These are phyloP conservation scores for Labeo rohita DNA, from an alignment of 2,113 vertebrate genomes.

Conservation along the genomic window DNA sequence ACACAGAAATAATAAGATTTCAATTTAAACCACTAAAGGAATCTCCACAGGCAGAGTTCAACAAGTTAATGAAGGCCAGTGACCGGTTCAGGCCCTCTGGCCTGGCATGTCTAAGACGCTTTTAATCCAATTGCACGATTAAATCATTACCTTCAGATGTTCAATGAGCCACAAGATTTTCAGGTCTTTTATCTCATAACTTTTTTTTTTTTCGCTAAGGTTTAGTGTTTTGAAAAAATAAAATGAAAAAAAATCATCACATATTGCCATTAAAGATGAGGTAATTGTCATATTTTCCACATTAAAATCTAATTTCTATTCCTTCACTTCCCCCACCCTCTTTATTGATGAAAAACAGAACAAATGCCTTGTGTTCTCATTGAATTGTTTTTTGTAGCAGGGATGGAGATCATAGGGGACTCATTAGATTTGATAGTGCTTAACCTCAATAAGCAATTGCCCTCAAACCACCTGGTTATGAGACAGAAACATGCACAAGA, in stretches of 20 bases:
- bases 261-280: background rate
- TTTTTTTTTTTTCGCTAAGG: background rate
- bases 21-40: constrained; percentile 4
- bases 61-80: constrained; percentile 11
- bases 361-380: background rate
- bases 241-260: background rate
- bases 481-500: background rate
- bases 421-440: background rate
- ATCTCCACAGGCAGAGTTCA: background rate
- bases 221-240: background rate
- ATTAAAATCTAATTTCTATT: background rate
- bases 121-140: constrained; percentile 21
- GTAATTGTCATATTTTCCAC: background rate
- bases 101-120: background rate
- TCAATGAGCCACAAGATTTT: background rate
- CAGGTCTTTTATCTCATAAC: background rate
- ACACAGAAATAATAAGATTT: background rate
- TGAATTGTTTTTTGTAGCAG: background rate
- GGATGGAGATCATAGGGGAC: background rate
- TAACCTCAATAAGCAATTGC: background rate
- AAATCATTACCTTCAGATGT: constrained; percentile 22
- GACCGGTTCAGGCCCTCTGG: background rate
- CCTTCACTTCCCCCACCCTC: too few species aligned
- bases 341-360: background rate
- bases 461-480: constrained; percentile 18